These are phyloP conservation scores for Nephrotoma flavescens DNA, from an alignment of 2,888 invertebrate genomes.

Conservation along the genomic window DNA sequence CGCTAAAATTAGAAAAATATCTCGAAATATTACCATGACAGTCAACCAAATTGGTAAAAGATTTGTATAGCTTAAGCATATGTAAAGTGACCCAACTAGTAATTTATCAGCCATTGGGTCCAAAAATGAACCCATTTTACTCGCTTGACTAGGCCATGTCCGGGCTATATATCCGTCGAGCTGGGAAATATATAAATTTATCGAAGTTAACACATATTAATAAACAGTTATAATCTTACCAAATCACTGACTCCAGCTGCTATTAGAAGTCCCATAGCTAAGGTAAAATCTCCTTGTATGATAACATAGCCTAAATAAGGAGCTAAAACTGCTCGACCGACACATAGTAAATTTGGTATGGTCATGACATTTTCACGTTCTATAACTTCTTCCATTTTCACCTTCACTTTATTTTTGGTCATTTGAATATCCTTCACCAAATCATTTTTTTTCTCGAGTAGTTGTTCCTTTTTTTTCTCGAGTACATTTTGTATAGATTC, in stretches of 20 bases:
- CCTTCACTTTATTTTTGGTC: slow-evolving; percentile 54
- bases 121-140: slow-evolving; percentile 85
- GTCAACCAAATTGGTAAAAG: slow-evolving; percentile 74
- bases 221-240: slow-evolving; percentile 35
- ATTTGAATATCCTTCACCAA: slow-evolving; percentile 55
- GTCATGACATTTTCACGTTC: slow-evolving; percentile 84
- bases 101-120: slow-evolving; percentile 97
- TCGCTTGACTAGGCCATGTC: slow-evolving; percentile 78
- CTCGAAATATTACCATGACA: slow-evolving; percentile 68
- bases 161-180: slow-evolving; percentile 95
- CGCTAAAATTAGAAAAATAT: slow-evolving; percentile 63
- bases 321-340: slow-evolving; percentile 68
- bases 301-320: slow-evolving; percentile 86
- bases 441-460: slow-evolving; percentile 45
- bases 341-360: slow-evolving; percentile 81
- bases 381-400: slow-evolving; percentile 58
- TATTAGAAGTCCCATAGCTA: slow-evolving; percentile 68
- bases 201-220: background rate
- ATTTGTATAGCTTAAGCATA: slow-evolving; percentile 71
- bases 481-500: slow-evolving; percentile 41
- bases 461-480: slow-evolving; percentile 43
- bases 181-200: slow-evolving; percentile 31
- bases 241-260: slow-evolving; percentile 85
- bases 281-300: slow-evolving; percentile 59
- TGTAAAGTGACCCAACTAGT: slow-evolving; percentile 74